Evolutionary conservation across 2,113 vertebrate genomes (phyloP), one percentile per base, ranked within the genome.

Genomic region (Gnathonemus echidnorhynchus): DNA sequence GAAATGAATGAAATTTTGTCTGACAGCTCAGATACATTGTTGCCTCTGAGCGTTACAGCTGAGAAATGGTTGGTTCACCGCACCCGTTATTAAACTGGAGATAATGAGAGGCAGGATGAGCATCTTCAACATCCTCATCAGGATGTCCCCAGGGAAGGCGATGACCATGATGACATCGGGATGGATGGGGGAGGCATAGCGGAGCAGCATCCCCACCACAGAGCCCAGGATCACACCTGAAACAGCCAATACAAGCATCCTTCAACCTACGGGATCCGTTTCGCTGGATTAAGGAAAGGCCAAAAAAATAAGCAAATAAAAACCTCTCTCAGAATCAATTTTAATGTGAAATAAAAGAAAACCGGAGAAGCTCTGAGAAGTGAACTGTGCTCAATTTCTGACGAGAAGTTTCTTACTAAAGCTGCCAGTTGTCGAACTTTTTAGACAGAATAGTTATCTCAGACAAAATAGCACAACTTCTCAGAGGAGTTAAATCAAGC

Each of bases 41-140:
- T 15, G 46, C 42, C 74, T 19, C 74, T 80, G 74, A 80, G 35
- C 31, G 17, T 7, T 80, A 42, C 4, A 19, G 74, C 35, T 70
- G 62, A 70, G 62, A 42, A 85, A 85, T 46, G 19, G 21, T 15
- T 50, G 62, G 45, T 42, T 52, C 56, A 83, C 27, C 90, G 19
- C 89, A 99, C 98, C 98, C 97, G 98, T 99, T 94, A 99, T 99
- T 95, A 99, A 97, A 95, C 98, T 99, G 94, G 98, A 99, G 94
- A 99, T 99, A 95, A 99, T 99, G 88, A 99, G 97, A 87, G 98
- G 98, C 66, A 99, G 97, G 92, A 99, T 99, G 93, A 99, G 95
- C 98, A 99, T 99, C 95, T 99, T 99, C 90, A 99, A 95, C 98
- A 99, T 99, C 95, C 98, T 96, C 98, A 99, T 99, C 89, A 99